Evolutionary conservation across 2,113 vertebrate genomes (phyloP).

Genomic region (Protomyctophum bolini): DNA sequence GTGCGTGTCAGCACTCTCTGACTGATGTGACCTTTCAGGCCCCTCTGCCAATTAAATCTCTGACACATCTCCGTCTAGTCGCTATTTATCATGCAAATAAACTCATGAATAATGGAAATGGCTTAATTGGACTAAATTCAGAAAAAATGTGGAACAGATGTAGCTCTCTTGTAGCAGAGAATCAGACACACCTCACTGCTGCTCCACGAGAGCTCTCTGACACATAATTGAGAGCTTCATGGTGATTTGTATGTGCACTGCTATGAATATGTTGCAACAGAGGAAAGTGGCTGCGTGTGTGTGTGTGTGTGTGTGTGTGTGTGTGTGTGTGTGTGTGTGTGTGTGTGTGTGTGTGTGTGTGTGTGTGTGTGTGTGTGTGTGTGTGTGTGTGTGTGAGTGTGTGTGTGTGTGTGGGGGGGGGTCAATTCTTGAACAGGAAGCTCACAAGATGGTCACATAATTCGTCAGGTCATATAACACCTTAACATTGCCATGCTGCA

Average conservation of each 20-base stretch:
- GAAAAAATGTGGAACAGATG: slow-evolving; percentile 39
- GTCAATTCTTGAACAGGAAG: too few relatives aligned
- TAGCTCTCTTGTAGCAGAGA: neutral
- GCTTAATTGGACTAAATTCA: slow-evolving; percentile 74
- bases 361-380: too few relatives aligned
- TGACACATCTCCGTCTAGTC: slow-evolving; percentile 72
- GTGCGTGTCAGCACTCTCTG: slow-evolving; percentile 29
- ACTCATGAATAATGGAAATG: slow-evolving; percentile 65
- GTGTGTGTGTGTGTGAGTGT: too few relatives aligned
- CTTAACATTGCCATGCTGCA: too few relatives aligned
- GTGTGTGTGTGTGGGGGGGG: too few relatives aligned
- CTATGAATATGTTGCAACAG: neutral
- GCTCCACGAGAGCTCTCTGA: too few relatives aligned
- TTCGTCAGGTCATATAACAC: too few relatives aligned
- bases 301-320: neutral
- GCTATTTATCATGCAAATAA: slow-evolving; percentile 82
- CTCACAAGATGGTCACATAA: too few relatives aligned
- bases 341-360: too few relatives aligned
- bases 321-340: neutral
- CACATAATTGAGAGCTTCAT: neutral
- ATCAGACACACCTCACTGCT: slow-evolving; percentile 5
- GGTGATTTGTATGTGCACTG: neutral
- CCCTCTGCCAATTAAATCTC: slow-evolving; percentile 76
- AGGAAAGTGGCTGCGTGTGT: neutral
- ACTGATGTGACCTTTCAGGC: slow-evolving; percentile 65